Evolutionary conservation across 2,888 invertebrate genomes (phyloP).

Genomic region (Griposia aprilina): DNA sequence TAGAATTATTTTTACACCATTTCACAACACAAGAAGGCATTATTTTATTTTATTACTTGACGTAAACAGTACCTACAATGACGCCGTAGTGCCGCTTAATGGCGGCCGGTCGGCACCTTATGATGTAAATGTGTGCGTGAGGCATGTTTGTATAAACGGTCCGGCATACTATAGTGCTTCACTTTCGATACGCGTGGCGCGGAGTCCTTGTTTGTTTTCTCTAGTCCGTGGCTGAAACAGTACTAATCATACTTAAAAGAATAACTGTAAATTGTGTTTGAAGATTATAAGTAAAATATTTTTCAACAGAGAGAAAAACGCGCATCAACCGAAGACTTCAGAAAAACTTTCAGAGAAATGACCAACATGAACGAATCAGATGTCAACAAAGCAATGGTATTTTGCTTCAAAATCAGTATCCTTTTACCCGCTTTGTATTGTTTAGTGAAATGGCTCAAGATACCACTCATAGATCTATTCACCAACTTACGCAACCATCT

Average conservation of each 20-base stretch:
- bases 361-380: slow-evolving; percentile 55
- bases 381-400: slow-evolving; percentile 41
- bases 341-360: slow-evolving; percentile 70
- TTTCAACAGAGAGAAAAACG: slow-evolving; percentile 67
- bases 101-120: no score
- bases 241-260: neutral
- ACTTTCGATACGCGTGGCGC: no score
- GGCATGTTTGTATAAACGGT: no score
- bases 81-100: no score
- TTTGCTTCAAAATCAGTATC: slow-evolving; percentile 71
- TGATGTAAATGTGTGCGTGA: no score
- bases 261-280: neutral
- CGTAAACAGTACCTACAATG: no score
- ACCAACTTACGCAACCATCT: slow-evolving; percentile 40
- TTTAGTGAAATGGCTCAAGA: slow-evolving; percentile 69
- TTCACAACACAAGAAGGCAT: no score
- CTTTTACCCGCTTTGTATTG: slow-evolving; percentile 73
- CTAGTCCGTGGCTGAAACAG: no score
- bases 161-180: no score
- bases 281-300: neutral
- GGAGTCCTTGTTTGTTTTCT: no score
- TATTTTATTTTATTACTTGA: no score
- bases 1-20: no score
- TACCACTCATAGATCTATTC: slow-evolving; percentile 61
- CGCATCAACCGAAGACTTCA: slow-evolving; percentile 71